phyloP scores from a whole-genome alignment of 2,113 vertebrate genomes.

The Stigmatopora nigra region DNA sequence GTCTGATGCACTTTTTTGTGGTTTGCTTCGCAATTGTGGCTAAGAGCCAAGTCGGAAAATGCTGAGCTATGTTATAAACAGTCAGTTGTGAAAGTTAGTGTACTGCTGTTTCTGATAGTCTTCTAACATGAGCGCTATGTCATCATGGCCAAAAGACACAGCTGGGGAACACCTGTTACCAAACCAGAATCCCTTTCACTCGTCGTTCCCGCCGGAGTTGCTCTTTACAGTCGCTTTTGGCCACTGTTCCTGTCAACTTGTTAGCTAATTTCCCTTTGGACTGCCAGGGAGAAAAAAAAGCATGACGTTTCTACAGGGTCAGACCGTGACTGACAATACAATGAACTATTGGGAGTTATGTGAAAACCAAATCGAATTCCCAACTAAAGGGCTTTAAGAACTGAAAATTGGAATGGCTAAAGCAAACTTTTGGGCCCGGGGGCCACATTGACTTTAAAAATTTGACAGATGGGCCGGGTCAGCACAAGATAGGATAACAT shows the following conservation, averaged over 20 bases:
- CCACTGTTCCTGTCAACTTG: constrained; percentile 25
- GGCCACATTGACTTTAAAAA: too few relatives aligned
- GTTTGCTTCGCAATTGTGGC: constrained; percentile 29
- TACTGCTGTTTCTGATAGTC: constrained; percentile 45
- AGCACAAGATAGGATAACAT: too few relatives aligned
- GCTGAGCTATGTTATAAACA: constrained; percentile 61
- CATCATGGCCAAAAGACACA: constrained; percentile 54
- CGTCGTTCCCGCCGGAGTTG: constrained; percentile 23
- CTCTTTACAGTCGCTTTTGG: constrained; percentile 32
- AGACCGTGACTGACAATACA: neutral
- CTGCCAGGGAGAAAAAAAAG: neutral
- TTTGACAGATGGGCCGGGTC: too few relatives aligned
- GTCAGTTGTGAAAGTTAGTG: constrained; percentile 60
- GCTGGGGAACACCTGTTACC: constrained; percentile 60
- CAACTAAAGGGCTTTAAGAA: neutral
- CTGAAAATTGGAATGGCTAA: constrained; percentile 32
- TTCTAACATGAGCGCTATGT: constrained; percentile 51
- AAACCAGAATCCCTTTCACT: neutral
- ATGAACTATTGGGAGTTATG: neutral
- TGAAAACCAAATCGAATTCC: neutral
- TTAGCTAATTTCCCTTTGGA: constrained; percentile 31
- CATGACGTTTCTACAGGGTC: neutral
- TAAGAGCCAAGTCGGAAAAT: constrained; percentile 45
- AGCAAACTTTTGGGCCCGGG: too few relatives aligned
- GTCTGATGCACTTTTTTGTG: neutral